These are phyloP conservation scores for Periplaneta americana DNA, from an alignment of 1,140 invertebrate genomes.

Conservation along the genomic window DNA sequence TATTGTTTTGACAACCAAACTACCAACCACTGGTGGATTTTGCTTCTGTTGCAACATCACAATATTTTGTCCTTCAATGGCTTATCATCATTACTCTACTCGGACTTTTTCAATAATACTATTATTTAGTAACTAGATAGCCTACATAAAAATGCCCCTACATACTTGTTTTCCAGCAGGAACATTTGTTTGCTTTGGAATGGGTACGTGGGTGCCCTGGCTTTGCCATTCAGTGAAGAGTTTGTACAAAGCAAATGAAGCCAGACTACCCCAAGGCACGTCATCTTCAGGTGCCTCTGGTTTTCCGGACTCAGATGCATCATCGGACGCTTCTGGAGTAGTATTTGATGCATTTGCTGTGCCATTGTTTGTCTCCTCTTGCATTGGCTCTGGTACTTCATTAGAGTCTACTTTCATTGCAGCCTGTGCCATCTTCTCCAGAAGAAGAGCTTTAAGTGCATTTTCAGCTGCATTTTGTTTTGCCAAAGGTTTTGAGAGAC, in stretches of 20 bases:
- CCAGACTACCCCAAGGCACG: constrained; percentile 68
- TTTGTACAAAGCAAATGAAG: constrained; percentile 69
- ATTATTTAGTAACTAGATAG: no score
- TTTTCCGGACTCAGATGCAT: constrained; percentile 21
- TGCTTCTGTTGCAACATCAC: no score
- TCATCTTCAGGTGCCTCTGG: constrained; percentile 39
- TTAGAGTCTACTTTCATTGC: constrained; percentile 21
- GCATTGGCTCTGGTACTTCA: not conserved
- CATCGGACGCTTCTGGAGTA: constrained; percentile 2
- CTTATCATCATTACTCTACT: no score
- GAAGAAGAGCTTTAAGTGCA: constrained; percentile 60
- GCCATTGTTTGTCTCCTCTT: not conserved
- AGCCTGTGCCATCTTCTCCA: constrained; percentile 56
- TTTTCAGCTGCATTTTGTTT: constrained; percentile 64
- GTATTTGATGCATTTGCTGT: not conserved
- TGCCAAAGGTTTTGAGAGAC: constrained; percentile 45
- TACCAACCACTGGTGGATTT: no score
- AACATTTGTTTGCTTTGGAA: not conserved
- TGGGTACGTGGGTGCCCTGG: constrained; percentile 58
- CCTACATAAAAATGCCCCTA: not conserved
- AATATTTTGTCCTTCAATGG: no score
- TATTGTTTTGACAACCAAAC: no score
- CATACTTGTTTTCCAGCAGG: not conserved
- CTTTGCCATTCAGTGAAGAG: constrained; percentile 69
- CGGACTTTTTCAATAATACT: no score